Evolutionary conservation across 2,113 vertebrate genomes (phyloP), one percentile per base, ranked within the genome.

Genomic region (Lamprotornis superbus): DNA sequence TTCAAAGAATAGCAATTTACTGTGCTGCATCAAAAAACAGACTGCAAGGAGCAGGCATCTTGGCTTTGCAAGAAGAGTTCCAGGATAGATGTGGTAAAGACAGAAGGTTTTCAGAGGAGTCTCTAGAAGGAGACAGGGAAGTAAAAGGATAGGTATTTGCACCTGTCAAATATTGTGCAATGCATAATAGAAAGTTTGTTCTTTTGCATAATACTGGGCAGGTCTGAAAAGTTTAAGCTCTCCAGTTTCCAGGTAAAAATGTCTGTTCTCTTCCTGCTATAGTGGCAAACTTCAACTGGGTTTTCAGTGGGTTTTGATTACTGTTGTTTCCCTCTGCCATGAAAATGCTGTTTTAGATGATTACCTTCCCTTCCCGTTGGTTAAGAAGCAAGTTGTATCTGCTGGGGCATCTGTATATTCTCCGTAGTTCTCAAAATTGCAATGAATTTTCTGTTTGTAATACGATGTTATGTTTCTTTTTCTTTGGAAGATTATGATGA

Each of bases 141-240:
- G 37, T 28, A 24, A 2, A 31, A 76, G 13, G 31, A 28, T 7
- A 35, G 35, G 20, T 67, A 31, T 59, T 73, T 16, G 42, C 40
- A 63, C 40, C 49, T 79, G 24, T 30, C 53, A 0, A 0, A 18
- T 52, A 21, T 47, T 71, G 56, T 24, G 14, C 44, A 50, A 47
- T 30, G 24, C 50, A 21, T 31, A 68, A 89, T 22, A 89, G 42
- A 56, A 69, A 64, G 47, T 52, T 30, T 88, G 25, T 46, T 87
- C 64, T 61, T 11, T 67, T 81, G 20, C 49, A 7, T 65, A 63
- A 39, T 55, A 68, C 12, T 44, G 37, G 10, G 22, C 44, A 86
- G 18, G 35, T 47, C 63, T 76, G 57, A 77, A 69, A 79, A 65
- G 42, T n/a, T 90, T 50, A 33, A 37, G 33, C 5, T 92, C 19